Percentiles rank a stretch among this genome's conserved stretches.
Evolutionary conservation across 2,797 vertebrate species (phyloP).

Genomic region (Gobio occitaniae): DNA sequence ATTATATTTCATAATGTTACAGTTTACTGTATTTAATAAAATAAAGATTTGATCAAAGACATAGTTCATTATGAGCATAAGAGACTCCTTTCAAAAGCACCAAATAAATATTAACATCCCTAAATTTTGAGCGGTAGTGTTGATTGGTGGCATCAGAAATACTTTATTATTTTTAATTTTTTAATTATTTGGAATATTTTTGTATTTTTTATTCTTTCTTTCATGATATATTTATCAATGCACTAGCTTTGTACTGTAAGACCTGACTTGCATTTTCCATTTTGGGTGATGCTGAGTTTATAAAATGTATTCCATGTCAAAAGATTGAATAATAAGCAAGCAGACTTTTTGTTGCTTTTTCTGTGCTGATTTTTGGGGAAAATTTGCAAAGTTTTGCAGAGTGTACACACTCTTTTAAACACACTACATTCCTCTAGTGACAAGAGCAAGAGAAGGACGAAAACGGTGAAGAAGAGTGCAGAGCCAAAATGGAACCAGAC

Average conservation of each 20-base stretch:
- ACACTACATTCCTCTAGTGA: slow-evolving; percentile 71
- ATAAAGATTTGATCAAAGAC: not conserved
- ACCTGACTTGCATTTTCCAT: slow-evolving; percentile 4
- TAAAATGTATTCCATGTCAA: not conserved
- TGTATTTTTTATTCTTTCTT: not conserved
- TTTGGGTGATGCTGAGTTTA: slow-evolving; percentile 1
- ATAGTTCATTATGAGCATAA: not conserved
- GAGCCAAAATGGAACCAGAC: slow-evolving; percentile 92
- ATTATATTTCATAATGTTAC: not conserved
- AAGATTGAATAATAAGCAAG: slow-evolving; percentile 8
- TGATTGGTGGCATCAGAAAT: not conserved
- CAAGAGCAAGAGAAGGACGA: slow-evolving; percentile 90
- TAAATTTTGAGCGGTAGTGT: not conserved
- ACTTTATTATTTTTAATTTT: not conserved
- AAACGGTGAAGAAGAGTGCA: slow-evolving; percentile 88
- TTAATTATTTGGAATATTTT: too few relatives aligned
- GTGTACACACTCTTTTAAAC: not conserved
- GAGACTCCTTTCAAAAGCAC: not conserved
- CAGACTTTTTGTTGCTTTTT: not conserved
- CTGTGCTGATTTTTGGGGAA: not conserved
- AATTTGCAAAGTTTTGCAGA: not conserved
- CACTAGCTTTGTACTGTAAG: not conserved
- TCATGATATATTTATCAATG: not conserved
- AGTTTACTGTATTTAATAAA: not conserved
- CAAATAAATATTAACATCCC: not conserved